Evolutionary conservation across 30 jellyfish, hydroid and myxozoan genomes (phyloP).

Genomic region (Pelagia noctiluca): DNA sequence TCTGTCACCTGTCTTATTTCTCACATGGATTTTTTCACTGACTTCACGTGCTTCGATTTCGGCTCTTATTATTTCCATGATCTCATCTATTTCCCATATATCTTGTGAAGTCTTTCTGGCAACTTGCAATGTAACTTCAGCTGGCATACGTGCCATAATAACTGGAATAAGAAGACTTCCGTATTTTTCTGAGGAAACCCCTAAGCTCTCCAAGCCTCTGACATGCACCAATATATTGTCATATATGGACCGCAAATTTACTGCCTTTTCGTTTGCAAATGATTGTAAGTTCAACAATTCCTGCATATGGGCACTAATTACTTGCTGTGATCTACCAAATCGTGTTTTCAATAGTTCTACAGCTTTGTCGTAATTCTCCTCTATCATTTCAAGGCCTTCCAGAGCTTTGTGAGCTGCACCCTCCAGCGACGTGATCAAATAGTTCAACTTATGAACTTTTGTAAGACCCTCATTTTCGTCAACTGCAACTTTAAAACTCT

Average conservation of each 20-base stretch:
- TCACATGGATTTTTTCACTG: conserved; percentile 23
- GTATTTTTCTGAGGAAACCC: conserved; percentile 57
- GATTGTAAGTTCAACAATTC: conserved; percentile 60
- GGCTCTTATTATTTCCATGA: conserved; percentile 49
- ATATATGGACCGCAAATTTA: conserved; percentile 35
- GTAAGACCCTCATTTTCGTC: conserved; percentile 62
- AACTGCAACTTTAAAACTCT: conserved; percentile 74
- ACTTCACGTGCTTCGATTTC: conserved; percentile 80
- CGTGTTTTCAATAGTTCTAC: conserved; percentile 56
- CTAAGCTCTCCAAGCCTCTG: conserved; percentile 73
- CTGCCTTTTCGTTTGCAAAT: conserved; percentile 23
- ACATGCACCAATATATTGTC: conserved; percentile 71
- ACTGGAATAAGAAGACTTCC: conserved; percentile 80
- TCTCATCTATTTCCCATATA: conserved; percentile 63
- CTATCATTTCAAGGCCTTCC: conserved; percentile 66
- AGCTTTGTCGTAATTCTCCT: conserved; percentile 70
- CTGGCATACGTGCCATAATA: conserved; percentile 61
- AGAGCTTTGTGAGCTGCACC: conserved; percentile 73
- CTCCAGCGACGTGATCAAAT: conserved; percentile 63
- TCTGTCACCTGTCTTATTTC: conserved; percentile 11
- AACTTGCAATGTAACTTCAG: conserved; percentile 61
- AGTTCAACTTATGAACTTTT: conserved; percentile 67
- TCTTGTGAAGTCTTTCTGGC: conserved; percentile 65
- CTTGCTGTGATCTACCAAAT: conserved; percentile 64
- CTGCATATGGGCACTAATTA: conserved; percentile 81